Percentiles rank a stretch among this genome's conserved stretches.
Evolutionary conservation across 2,113 vertebrate species (phyloP).

Genomic region (Urocolius indicus): DNA sequence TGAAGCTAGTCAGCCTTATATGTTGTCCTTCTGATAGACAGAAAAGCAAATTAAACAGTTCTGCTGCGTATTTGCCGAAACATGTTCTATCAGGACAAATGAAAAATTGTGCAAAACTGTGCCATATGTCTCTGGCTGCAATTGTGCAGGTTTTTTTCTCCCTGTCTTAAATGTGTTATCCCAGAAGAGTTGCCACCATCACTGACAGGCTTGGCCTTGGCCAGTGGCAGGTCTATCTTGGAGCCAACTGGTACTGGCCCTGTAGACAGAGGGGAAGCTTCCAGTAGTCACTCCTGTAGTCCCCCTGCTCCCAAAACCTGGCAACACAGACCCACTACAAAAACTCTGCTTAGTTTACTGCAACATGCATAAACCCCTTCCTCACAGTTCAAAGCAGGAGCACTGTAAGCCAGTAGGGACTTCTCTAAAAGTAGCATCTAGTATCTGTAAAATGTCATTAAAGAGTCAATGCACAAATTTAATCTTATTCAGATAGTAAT

Average conservation of each 20-base stretch:
- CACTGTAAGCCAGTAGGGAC: background rate
- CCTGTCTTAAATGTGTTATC: background rate
- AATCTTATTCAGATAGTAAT: background rate
- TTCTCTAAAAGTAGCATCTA: background rate
- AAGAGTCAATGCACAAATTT: background rate
- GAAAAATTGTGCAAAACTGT: background rate
- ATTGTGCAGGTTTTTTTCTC: background rate
- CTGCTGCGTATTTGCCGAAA: background rate
- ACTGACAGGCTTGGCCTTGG: background rate
- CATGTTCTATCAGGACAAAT: background rate
- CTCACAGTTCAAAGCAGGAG: background rate
- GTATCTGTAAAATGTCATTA: background rate
- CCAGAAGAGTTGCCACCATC: background rate
- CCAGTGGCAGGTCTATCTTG: background rate
- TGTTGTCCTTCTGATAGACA: background rate
- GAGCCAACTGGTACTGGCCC: background rate
- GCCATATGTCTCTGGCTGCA: background rate
- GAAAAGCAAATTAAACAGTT: background rate
- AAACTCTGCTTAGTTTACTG: background rate
- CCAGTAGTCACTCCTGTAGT: background rate
- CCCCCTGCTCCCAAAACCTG: background rate
- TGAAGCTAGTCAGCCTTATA: background rate
- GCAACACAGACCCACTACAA: background rate
- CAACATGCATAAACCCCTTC: background rate
- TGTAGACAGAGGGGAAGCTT: background rate